phyloP scores from a whole-genome alignment of 2,113 vertebrate genomes.

The Candoia aspera region DNA sequence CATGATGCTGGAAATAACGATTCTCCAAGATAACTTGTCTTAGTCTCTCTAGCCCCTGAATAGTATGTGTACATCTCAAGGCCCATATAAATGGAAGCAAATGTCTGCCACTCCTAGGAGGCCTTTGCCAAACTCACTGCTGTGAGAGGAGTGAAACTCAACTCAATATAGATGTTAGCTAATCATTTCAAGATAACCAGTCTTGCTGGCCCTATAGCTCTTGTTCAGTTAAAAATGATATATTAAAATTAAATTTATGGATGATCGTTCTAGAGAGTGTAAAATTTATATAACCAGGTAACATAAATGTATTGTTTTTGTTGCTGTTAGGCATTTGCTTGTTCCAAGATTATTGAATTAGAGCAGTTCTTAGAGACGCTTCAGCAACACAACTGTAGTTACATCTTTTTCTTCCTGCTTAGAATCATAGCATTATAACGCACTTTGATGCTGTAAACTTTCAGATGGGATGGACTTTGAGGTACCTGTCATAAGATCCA shows the following conservation, averaged over 20 bases:
- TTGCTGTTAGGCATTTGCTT: background rate
- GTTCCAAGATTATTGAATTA: background rate
- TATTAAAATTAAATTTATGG: background rate
- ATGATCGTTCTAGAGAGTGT: background rate
- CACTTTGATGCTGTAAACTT: background rate
- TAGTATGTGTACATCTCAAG: background rate
- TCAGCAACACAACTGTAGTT: background rate
- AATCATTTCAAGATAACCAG: background rate
- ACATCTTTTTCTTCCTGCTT: background rate
- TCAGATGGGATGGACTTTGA: background rate
- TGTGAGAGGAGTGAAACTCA: background rate
- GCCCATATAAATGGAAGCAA: background rate
- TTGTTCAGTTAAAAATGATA: background rate
- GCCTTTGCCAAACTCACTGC: background rate
- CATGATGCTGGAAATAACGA: background rate
- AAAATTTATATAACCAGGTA: background rate
- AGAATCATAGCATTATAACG: background rate
- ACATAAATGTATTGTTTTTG: background rate
- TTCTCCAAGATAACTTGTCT: background rate
- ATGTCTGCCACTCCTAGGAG: background rate
- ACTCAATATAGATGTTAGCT: background rate
- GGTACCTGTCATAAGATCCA: background rate
- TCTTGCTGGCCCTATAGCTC: background rate
- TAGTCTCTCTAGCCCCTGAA: background rate
- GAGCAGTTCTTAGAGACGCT: background rate